Base-by-base conservation (phyloP, 1,140 invertebrate species). In the Drosophila bifasciata region DNA sequence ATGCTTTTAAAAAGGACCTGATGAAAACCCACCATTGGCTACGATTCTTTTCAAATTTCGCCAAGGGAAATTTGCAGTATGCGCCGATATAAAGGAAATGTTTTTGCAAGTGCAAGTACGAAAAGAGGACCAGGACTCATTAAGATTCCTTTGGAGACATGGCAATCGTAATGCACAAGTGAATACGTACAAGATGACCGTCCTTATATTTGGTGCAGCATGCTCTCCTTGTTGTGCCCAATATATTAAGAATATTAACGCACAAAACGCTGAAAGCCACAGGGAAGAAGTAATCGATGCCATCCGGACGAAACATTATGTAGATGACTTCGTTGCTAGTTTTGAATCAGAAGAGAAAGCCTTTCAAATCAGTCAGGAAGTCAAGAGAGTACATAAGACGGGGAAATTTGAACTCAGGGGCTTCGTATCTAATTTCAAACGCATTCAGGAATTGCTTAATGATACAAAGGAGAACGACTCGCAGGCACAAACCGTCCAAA, bases 291-390 rank as follows among this genome's bases (percentile, higher is more conserved):
- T 91, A 1, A 83, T 74, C 6, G n/a, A 76, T 0, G 80, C 86
- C 0, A 83, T 92, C 4, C 15, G 32, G 1, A 15, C 86, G 1
- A 61, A 76, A 11, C 83, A 89, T 48, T 92, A 92, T 49, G 90
- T 92, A 78, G 91, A 92, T 58, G 92, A 92, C 52, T 91, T 88
- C 48, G 68, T 92, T 6, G 88, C 86, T 46, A 86, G 85, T 53
- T 53, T 72, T 7, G 64, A 77, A 2, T 71, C 64, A 4, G 76
- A 70, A n/a, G 43, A 56, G 0, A 70, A 79, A 16, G 84, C 86
- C 0, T 68, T 64, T 25, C 7, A 69, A 23, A 21, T 91, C n/a
- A 67, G 76, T 23, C n/a, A 5, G 9, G 41, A 48, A 25, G 52
- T 57, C 8, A 39, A n/a, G n/a, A 21, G 16, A 7, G 53, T 66